Evolutionary conservation across 1,140 invertebrate genomes (phyloP).

Genomic region (Drosophila punjabiensis): DNA sequence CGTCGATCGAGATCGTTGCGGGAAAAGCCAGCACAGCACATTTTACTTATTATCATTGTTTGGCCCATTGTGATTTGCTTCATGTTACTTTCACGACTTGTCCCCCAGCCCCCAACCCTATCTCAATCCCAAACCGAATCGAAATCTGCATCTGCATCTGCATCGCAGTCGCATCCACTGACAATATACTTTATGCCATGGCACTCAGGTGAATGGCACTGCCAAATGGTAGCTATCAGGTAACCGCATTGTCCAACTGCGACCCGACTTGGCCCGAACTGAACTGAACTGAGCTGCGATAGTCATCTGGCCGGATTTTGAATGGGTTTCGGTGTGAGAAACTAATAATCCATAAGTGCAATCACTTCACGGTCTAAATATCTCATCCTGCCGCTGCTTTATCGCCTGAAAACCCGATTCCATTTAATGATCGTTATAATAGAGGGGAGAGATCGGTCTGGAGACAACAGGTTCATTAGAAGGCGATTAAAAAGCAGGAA

Average conservation of each 20-base stretch:
- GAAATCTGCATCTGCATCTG: slow-evolving; percentile 23
- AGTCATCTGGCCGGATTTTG: slow-evolving; percentile 39
- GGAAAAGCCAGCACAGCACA: slow-evolving; percentile 35
- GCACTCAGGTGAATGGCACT: slow-evolving; percentile 63
- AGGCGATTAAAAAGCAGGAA: not conserved
- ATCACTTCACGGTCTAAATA: slow-evolving; percentile 1
- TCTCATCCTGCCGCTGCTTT: slow-evolving; percentile 9
- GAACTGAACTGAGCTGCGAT: slow-evolving; percentile 21
- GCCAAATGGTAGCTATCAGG: slow-evolving; percentile 66
- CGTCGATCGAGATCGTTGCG: slow-evolving; percentile 32
- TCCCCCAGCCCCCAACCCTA: slow-evolving; percentile 3
- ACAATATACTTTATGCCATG: slow-evolving; percentile 55
- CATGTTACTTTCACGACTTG: slow-evolving; percentile 77
- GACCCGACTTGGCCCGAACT: slow-evolving; percentile 24
- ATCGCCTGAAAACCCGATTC: slow-evolving; percentile 6
- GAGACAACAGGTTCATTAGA: not conserved
- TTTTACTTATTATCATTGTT: slow-evolving; percentile 77
- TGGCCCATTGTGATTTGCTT: slow-evolving; percentile 57
- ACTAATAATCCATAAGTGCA: slow-evolving; percentile 36
- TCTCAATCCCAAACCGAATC: not conserved
- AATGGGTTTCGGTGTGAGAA: slow-evolving; percentile 35
- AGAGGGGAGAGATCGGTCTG: slow-evolving; percentile 26
- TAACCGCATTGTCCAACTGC: slow-evolving; percentile 49
- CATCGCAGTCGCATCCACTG: slow-evolving; percentile 24
- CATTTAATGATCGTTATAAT: slow-evolving; percentile 11